Evolutionary conservation across 2,888 invertebrate genomes (phyloP).

Genomic region (Nomada ferruginata): DNA sequence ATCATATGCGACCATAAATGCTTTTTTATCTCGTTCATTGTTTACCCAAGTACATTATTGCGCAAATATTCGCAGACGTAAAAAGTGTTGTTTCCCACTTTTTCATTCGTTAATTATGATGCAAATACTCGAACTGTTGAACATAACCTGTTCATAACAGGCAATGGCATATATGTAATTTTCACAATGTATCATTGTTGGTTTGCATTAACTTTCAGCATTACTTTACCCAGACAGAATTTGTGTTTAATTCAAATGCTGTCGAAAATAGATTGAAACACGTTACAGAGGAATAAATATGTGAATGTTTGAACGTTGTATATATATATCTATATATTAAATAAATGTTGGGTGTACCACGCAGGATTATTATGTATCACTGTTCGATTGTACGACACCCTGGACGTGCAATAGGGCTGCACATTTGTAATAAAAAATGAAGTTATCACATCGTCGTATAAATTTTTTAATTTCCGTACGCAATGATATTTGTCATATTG

Average conservation of each 20-base stretch:
- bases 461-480: not conserved
- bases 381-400: not conserved
- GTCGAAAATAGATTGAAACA: too few relatives aligned
- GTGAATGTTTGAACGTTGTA: not conserved
- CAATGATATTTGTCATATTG: not conserved
- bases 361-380: not conserved
- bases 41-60: slow-evolving; percentile 17
- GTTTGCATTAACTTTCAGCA: not conserved
- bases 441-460: not conserved
- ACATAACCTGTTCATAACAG: slow-evolving; percentile 43
- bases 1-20: slow-evolving; percentile 18
- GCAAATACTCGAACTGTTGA: slow-evolving; percentile 17
- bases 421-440: not conserved
- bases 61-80: slow-evolving; percentile 12
- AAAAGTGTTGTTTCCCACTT: not conserved
- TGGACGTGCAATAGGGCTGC: too few relatives aligned
- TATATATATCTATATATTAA: not conserved
- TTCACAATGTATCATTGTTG: not conserved
- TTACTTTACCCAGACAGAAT: not conserved
- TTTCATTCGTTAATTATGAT: not conserved
- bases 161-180: not conserved
- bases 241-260: not conserved
- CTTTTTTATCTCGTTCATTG: not conserved
- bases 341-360: not conserved
- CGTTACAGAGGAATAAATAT: too few relatives aligned